These are phyloP conservation scores for Callipepla squamata DNA, from an alignment of 2,113 vertebrate genomes.

Conservation along the genomic window DNA sequence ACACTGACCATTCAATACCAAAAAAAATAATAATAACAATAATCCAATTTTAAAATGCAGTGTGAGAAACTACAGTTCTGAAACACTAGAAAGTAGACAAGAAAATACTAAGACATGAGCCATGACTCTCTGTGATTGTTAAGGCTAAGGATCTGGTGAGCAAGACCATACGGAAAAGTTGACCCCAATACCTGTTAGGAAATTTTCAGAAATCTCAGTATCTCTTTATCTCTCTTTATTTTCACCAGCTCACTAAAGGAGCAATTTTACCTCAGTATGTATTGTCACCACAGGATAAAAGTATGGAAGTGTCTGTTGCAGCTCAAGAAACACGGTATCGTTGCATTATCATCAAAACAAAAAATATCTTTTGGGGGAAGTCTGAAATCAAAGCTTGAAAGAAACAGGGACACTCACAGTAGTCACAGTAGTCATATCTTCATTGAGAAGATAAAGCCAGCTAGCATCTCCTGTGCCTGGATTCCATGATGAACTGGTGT, in stretches of 20 bases:
- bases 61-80: not conserved
- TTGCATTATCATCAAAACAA: not conserved
- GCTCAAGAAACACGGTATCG: accelerated
- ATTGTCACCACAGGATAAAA: not conserved
- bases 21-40: not conserved
- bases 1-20: not conserved
- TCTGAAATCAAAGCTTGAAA: accelerated
- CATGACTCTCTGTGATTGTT: not conserved
- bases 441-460: not conserved
- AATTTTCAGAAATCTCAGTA: not conserved
- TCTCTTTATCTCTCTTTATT: not conserved
- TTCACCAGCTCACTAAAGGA: not conserved
- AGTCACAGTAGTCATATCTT: accelerated
- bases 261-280: not conserved
- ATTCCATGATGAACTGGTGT: too few relatives aligned
- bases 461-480: accelerated
- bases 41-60: not conserved
- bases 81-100: not conserved
- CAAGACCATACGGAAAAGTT: not conserved
- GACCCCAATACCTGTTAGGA: not conserved
- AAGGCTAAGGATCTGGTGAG: not conserved
- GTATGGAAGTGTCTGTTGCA: not conserved
- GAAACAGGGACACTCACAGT: not conserved
- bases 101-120: not conserved
- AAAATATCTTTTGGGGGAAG: not conserved